Conservation (phyloP, 2,888 invertebrate genomes). For the Augiades crinisus region DNA sequence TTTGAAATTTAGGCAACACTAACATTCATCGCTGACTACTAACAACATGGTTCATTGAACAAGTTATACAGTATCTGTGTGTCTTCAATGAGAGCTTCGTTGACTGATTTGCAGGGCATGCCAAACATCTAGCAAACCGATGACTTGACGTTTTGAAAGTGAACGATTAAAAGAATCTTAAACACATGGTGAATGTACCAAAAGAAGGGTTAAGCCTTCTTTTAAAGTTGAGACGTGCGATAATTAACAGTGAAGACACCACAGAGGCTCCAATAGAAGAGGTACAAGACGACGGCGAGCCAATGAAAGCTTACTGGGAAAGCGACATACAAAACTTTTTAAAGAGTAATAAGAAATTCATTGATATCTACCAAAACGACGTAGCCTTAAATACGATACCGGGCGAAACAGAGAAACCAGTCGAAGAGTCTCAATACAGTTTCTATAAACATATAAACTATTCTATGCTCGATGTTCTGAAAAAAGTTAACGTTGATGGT, state of each 20-base stretch:
- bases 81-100: slow-evolving; percentile 78
- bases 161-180: slow-evolving; percentile 55
- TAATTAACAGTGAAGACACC: slow-evolving; percentile 48
- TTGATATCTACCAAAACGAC: slow-evolving; percentile 65
- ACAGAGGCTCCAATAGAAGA: slow-evolving; percentile 46
- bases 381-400: slow-evolving; percentile 63
- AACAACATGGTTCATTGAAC: slow-evolving; percentile 52
- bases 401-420: slow-evolving; percentile 60
- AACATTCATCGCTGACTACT: slow-evolving; percentile 50
- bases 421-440: slow-evolving; percentile 72
- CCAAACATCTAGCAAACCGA: slow-evolving; percentile 65
- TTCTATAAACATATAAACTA: slow-evolving; percentile 57
- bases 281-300: slow-evolving; percentile 44
- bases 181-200: slow-evolving; percentile 70
- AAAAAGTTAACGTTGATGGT: slow-evolving; percentile 59
- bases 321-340: slow-evolving; percentile 56
- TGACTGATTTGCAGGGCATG: slow-evolving; percentile 80
- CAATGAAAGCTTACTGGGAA: slow-evolving; percentile 76
- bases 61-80: slow-evolving; percentile 72
- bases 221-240: slow-evolving; percentile 55
- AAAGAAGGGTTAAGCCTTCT: slow-evolving; percentile 73
- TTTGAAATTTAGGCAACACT: slow-evolving; percentile 49
- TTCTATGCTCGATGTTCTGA: slow-evolving; percentile 57
- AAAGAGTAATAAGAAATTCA: slow-evolving; percentile 58
- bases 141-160: slow-evolving; percentile 64